Evolutionary conservation across 1,140 invertebrate genomes (phyloP), one percentile per base, ranked within the genome.

Genomic region (Drosophila serrata): DNA sequence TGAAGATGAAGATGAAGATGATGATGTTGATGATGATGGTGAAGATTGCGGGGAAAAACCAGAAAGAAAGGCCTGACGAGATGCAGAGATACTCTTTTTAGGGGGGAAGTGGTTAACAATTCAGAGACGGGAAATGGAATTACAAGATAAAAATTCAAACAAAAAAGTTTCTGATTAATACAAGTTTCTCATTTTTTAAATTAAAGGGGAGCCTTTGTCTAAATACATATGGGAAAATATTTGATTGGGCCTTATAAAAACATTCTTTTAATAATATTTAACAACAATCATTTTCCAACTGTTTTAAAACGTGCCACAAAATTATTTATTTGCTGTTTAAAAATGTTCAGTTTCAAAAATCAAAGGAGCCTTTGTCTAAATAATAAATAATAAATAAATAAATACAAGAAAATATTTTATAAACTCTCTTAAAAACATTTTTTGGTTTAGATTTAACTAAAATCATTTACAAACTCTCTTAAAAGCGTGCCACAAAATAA

Each of bases 31-130:
- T 46, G 43, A 46, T 15, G 43, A 15, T 74, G 57, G 37, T 35
- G 80, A 65, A 42, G 61, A 70, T 84, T 74, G 43, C 46, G 45
- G 57, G 60, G 42, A 76, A 61, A 76, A 81, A 62, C 64, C 43
- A 65, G 75, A 75, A 63, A 48, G 45, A 78, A 73, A 40, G 46
- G 65, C 55, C 53, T 40, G 13, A 33, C 12, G 19, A 39, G 53
- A 40, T 73, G 12, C 19, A 29, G n/a, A 70, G 65, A 72, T 72
- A 72, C 65, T 35, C 68, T 72, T 37, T 29, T 17, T 42, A n/a
- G 11, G 65, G 35, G 64, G 35, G 65, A 65, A 68, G 61, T 51
- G 19, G 35, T 22, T n/a, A 40, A 15, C 24, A 56, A n/a, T 8
- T 40, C 8, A 17, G 22, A 61, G 15, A 61, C 35, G 33, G 40